These are phyloP conservation scores for Apomyelois bistriatella DNA, from an alignment of 2,888 invertebrate species.

Conservation along the genomic window DNA sequence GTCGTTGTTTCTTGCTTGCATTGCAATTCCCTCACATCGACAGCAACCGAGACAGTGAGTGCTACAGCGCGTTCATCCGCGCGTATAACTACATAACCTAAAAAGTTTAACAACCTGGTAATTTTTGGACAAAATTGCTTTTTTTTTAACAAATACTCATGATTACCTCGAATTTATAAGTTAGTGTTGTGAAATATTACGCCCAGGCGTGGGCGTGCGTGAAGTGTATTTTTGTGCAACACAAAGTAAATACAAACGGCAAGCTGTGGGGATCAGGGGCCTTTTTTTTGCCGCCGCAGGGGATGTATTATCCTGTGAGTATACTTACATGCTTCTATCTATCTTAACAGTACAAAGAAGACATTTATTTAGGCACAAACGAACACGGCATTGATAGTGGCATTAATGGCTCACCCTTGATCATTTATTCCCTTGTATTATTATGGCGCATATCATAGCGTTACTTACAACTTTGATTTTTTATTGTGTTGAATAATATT, in stretches of 20 bases:
- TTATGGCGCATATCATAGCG: background rate
- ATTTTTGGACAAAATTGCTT: conserved; percentile 56
- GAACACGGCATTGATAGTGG: background rate
- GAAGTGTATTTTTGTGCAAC: conserved; percentile 80
- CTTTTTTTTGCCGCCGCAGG: conserved; percentile 97
- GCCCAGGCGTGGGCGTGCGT: conserved; percentile 67
- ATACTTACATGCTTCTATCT: conserved; percentile 32
- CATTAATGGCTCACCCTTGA: background rate
- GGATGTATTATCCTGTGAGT: conserved; percentile 98
- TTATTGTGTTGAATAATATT: background rate
- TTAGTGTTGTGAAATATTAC: conserved; percentile 71
- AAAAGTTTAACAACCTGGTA: conserved; percentile 60
- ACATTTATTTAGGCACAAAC: background rate
- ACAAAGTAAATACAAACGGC: conserved; percentile 87
- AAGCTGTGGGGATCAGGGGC: conserved; percentile 98
- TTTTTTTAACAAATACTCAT: conserved; percentile 64
- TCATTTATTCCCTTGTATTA: conserved; percentile 22
- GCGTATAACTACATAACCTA: conserved; percentile 74
- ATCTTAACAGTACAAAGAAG: conserved; percentile 2
- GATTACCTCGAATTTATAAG: conserved; percentile 72
- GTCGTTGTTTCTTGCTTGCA: conserved; percentile 11
- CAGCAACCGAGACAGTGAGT: conserved; percentile 77
- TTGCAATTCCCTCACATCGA: conserved; percentile 52
- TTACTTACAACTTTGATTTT: background rate
- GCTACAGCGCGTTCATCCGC: conserved; percentile 75